A percentile compares a stretch with the other conserved stretches of the same genome.
Evolutionary conservation across 1,140 invertebrate species (phyloP).

Genomic region (Zaprionus tsacasi): DNA sequence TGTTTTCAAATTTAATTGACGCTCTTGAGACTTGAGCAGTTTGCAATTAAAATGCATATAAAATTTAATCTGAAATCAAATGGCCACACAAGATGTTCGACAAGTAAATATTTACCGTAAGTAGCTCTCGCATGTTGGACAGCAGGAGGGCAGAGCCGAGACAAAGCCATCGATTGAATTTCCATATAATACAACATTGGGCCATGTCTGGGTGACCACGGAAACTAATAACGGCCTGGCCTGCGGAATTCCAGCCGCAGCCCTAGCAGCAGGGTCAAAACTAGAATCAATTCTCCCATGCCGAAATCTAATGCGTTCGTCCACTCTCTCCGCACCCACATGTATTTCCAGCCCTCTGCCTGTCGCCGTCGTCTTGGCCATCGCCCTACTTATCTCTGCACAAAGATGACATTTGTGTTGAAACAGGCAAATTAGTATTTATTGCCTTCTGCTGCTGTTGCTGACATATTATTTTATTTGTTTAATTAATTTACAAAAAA

Average conservation of each 20-base stretch:
- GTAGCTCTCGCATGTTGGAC: slow-evolving; percentile 13
- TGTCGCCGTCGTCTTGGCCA: slow-evolving; percentile 26
- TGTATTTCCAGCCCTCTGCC: slow-evolving; percentile 5
- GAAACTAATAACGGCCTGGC: slow-evolving; percentile 31
- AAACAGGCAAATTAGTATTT: slow-evolving; percentile 83
- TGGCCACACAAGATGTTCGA: neutral
- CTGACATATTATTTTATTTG: slow-evolving; percentile 83
- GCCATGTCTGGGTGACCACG: slow-evolving; percentile 18
- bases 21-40: neutral
- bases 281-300: slow-evolving; percentile 10
- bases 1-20: neutral
- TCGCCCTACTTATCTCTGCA: slow-evolving; percentile 61
- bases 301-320: neutral
- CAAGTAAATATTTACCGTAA: slow-evolving; percentile 12
- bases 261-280: slow-evolving; percentile 18
- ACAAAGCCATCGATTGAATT: slow-evolving; percentile 22
- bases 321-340: neutral
- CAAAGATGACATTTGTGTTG: slow-evolving; percentile 82
- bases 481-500: slow-evolving; percentile 82
- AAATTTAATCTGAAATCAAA: neutral
- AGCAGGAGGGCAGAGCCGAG: neutral
- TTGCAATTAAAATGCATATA: neutral
- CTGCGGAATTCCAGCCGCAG: slow-evolving; percentile 1
- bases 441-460: slow-evolving; percentile 70
- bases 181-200: slow-evolving; percentile 9